Base-by-base conservation (phyloP, 2,113 vertebrate genomes). In the Zonotrichia leucophrys region DNA sequence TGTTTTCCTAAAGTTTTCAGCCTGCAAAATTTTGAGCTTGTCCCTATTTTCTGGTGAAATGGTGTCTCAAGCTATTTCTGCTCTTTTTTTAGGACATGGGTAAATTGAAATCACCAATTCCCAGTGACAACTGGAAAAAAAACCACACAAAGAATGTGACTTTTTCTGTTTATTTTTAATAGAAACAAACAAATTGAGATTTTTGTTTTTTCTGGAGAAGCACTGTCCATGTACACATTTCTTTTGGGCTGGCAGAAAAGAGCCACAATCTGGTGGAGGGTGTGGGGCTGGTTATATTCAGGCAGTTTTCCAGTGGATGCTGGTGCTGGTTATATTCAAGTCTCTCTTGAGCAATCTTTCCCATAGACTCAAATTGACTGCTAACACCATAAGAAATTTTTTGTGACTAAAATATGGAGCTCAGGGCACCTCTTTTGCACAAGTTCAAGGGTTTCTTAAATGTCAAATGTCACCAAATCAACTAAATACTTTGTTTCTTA, bases 261-360 rank as follows among this genome's bases (percentile, higher is more conserved):
- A 90, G 55, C 60, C 47, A 24, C 22, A 59, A 27, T 39, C 59
- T 0, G 0, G 63, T 73, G 70, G 63, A 55, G 20, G n/a, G 11
- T 67, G 60, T 13, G 33, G 56, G 62, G 50, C 33, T 77, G 69
- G 46, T 35, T 35, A 35, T 59, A 53, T 31, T n/a, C 0, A 0
- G 69, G 63, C 63, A 50, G 55, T 55, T 89, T 73, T 83, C 67
- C 70, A 90, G 74, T 4, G 37, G 53, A 12, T 55, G 56, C 47
- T 78, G 50, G 22, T n/a, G 66, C 44, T 82, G 52, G 20, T 66
- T 63, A 14, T 31, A n/a, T 31, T 86, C 27, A 56, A 50, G 21
- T 70, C 13, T 46, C 44, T 37, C 56, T 76, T 59, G 35, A 74
- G 15, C 33, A 82, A 69, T 42, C 37, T 41, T 66, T 55, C 73